Evolutionary conservation across 1,140 invertebrate genomes (phyloP).

Genomic region (Stegodyphus mimosarum): DNA sequence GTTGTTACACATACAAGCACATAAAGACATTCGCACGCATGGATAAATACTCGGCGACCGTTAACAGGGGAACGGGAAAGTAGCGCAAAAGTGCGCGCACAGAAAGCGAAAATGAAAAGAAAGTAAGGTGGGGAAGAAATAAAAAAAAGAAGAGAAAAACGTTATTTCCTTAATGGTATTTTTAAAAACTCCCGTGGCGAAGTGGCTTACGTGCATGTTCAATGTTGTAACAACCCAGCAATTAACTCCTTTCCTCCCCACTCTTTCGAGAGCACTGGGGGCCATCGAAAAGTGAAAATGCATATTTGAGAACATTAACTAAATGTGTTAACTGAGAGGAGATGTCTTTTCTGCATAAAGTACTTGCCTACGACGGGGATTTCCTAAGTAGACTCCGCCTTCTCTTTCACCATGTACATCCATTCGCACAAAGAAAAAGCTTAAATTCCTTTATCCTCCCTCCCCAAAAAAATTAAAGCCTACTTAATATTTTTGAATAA

Average conservation of each 20-base stretch:
- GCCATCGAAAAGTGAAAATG: slow-evolving; percentile 51
- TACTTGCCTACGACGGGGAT: not conserved
- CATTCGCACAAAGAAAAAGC: too few relatives aligned
- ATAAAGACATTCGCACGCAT: too few relatives aligned
- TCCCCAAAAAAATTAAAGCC: too few relatives aligned
- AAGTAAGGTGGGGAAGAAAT: not conserved
- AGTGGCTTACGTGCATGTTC: slow-evolving; percentile 24
- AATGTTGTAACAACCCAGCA: slow-evolving; percentile 38
- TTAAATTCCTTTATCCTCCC: too few relatives aligned
- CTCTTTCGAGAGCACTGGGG: slow-evolving; percentile 16
- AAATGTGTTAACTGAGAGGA: slow-evolving; percentile 43
- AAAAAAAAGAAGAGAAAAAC: not conserved
- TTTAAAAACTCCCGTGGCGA: slow-evolving; percentile 48
- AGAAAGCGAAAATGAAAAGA: not conserved
- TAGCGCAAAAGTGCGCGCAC: not conserved
- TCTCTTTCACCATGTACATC: too few relatives aligned
- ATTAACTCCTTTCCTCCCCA: slow-evolving; percentile 16
- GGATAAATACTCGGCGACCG: not conserved
- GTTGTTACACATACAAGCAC: too few relatives aligned
- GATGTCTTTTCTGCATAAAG: slow-evolving; percentile 46
- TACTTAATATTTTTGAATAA: too few relatives aligned
- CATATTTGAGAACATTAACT: slow-evolving; percentile 47
- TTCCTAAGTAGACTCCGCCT: too few relatives aligned
- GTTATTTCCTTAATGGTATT: slow-evolving; percentile 40
- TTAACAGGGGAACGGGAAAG: not conserved